Conservation (phyloP, 2,113 vertebrate genomes). For the Perccottus glenii region DNA sequence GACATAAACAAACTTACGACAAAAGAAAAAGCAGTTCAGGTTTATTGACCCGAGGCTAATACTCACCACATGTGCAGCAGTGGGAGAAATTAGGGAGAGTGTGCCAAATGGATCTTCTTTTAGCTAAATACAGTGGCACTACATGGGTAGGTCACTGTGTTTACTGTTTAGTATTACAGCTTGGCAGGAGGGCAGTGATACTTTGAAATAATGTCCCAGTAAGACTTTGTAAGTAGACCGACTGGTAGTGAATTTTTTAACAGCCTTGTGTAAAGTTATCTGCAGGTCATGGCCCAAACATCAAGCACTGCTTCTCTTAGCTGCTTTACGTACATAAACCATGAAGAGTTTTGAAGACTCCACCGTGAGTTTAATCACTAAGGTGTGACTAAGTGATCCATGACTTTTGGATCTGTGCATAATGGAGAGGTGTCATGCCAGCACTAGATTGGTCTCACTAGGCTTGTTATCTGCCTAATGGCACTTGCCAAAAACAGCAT, state of each 20-base stretch:
- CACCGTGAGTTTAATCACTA: not conserved
- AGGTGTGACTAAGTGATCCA: not conserved
- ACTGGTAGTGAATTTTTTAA: too few species aligned
- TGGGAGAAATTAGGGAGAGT: slow-evolving; percentile 13
- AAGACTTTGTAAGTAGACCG: too few species aligned
- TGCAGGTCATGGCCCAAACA: too few species aligned
- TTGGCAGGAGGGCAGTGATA: too few species aligned
- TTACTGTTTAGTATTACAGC: not conserved
- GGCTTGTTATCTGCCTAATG: slow-evolving; percentile 16
- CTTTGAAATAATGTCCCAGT: too few species aligned
- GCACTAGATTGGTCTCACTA: slow-evolving; percentile 17
- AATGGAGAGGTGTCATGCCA: slow-evolving; percentile 24
- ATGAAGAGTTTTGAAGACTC: not conserved
- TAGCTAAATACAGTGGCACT: slow-evolving; percentile 7
- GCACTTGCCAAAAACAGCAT: slow-evolving; percentile 38
- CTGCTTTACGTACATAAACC: not conserved
- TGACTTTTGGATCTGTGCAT: slow-evolving; percentile 8
- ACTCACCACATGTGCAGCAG: slow-evolving; percentile 48
- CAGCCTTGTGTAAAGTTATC: too few species aligned
- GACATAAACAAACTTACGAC: slow-evolving; percentile 61
- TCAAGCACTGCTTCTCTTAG: not conserved
- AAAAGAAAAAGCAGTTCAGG: slow-evolving; percentile 57
- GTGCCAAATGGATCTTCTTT: slow-evolving; percentile 7
- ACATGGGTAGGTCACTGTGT: not conserved
- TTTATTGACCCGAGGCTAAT: slow-evolving; percentile 60